These are phyloP conservation scores for Lampropteryx suffumata DNA, from an alignment of 2,888 invertebrate genomes.

Conservation along the genomic window DNA sequence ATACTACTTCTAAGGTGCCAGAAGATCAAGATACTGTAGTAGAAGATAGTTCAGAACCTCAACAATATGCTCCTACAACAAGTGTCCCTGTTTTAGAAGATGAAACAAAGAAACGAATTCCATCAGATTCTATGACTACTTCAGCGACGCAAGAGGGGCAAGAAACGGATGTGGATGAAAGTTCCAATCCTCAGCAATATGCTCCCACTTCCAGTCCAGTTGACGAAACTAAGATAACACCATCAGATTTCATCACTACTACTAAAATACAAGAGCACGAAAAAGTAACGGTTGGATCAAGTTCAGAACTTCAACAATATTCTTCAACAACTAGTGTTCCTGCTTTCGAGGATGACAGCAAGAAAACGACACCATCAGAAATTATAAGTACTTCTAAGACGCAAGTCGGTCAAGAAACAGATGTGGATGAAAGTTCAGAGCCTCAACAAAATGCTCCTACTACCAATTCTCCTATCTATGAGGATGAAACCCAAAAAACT, in stretches of 20 bases:
- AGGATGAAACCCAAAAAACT: conserved; percentile 34
- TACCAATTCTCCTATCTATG: conserved; percentile 5
- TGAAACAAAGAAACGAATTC: conserved; percentile 19
- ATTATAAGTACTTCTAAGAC: conserved; percentile 19
- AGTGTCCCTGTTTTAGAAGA: conserved; percentile 23
- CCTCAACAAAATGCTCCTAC: not conserved
- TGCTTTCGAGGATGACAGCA: conserved; percentile 19
- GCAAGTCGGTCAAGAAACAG: not conserved
- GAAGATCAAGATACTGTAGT: not conserved
- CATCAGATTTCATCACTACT: not conserved
- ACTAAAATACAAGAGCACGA: not conserved
- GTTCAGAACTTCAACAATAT: too few species aligned
- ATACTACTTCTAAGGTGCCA: not conserved
- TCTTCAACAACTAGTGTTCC: conserved; percentile 18
- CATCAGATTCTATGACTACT: conserved; percentile 26
- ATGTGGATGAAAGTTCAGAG: not conserved
- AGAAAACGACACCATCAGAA: conserved; percentile 27
- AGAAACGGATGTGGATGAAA: not conserved
- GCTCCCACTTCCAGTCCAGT: conserved; percentile 4
- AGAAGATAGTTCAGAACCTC: conserved; percentile 1
- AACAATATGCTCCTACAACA: conserved; percentile 13
- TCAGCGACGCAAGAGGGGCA: conserved; percentile 10
- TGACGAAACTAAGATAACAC: conserved; percentile 34
- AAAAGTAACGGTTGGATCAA: too few species aligned
- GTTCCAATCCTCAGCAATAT: not conserved